A percentile compares a stretch with the other conserved stretches of the same genome.
Conservation (phyloP, 1,140 invertebrate species). For the Portunus trituberculatus region DNA sequence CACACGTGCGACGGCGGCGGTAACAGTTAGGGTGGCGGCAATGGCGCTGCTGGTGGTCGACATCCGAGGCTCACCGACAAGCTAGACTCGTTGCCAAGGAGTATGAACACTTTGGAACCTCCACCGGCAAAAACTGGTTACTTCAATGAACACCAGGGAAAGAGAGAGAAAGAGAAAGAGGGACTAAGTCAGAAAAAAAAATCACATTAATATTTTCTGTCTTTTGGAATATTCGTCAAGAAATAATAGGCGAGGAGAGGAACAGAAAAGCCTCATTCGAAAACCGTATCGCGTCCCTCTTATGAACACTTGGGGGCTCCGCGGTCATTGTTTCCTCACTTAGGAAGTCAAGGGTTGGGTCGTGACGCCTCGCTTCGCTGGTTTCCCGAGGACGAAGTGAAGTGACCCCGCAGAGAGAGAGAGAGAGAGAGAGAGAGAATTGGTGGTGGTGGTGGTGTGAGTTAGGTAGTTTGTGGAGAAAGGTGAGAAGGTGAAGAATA, state of each 20-base stretch:
- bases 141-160: not conserved
- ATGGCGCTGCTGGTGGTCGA: not conserved
- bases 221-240: not conserved
- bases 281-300: not conserved
- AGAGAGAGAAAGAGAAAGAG: not conserved
- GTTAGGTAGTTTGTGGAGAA: not conserved
- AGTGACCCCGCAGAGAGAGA: not conserved
- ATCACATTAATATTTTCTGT: not conserved
- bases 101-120: not conserved
- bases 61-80: not conserved
- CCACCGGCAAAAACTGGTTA: not conserved
- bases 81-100: not conserved
- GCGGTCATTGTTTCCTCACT: not conserved
- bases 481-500: not conserved
- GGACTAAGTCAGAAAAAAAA: not conserved
- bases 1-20: not conserved
- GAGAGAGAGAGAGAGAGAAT: not conserved
- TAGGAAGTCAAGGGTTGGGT: not conserved
- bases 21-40: not conserved
- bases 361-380: slow-evolving; percentile 16
- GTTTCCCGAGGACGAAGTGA: not conserved
- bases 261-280: not conserved
- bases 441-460: not conserved
- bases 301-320: not conserved
- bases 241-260: not conserved